Base-by-base conservation (phyloP, 2,888 invertebrate genomes). In the Cylloceria caligata region DNA sequence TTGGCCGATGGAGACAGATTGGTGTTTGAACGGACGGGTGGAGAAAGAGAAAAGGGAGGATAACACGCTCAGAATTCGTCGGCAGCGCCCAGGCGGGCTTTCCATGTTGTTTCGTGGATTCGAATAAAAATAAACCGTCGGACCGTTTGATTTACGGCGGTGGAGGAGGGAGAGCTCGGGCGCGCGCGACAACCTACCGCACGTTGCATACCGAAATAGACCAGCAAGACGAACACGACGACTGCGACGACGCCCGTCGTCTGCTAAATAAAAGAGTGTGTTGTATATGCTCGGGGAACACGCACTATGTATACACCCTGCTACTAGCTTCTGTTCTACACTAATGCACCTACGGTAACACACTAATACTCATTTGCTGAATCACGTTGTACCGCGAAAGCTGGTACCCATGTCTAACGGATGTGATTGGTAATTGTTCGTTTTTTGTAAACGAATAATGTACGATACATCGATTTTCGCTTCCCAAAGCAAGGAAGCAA, bases 181-280 rank as follows among this genome's bases (percentile, higher is more conserved):
- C 83, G 86, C 87, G 85, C 80, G 86, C 88, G 88, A 88, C 89
- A 90, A 90, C 91, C 91, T 91, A 91, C 90, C 90, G 89, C 91
- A 88, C 86, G 84, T 87, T 85, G 87, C 87, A 88, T 87, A 89
- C 90, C 86, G 87, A 91, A 91, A 91, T 90, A 91, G 89, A 89
- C 86, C 85, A 86, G 78, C 82, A 82, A 76, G 69, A 83, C 80
- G 83, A 86, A 80, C 81, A 85, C 86, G 83, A 84, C 85, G 65
- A 76, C 52, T 65, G 73, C 60, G 65, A 80, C 78, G 74, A 47
- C 72, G 69, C 72, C 36, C 68, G 79, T 71, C 74, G 81, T 87
- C 67, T 79, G 67, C 68, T 60, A 62, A 80, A 68, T 62, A 30
- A 62, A 57, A 60, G 30, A 47, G 13, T 27, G 27, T 27, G 42